A percentile compares a stretch with the other conserved stretches of the same genome.
Conservation (phyloP, 35 echinoderm and acorn worm genomes). For the Apostichopus californicus region DNA sequence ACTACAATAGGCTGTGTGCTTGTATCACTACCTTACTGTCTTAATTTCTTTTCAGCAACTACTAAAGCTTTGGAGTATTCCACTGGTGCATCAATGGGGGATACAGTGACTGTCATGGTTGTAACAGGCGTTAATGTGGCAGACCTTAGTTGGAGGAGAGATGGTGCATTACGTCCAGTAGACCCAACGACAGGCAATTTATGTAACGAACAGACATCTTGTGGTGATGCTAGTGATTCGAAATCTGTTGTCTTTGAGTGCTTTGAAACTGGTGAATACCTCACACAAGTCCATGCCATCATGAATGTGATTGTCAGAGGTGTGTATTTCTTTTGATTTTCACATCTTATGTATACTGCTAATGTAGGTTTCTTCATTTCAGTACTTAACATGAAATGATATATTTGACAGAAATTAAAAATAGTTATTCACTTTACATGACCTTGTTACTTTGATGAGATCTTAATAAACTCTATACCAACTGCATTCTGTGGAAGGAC, state of each 20-base stretch:
- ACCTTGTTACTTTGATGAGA: no score
- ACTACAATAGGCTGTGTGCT: no score
- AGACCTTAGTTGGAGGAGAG: neutral
- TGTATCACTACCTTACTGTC: no score
- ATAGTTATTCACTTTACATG: no score
- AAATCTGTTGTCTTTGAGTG: neutral
- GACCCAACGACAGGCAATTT: neutral
- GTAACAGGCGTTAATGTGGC: fast-evolving
- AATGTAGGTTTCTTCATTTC: no score
- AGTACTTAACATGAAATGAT: no score
- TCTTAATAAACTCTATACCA: no score
- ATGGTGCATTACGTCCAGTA: neutral
- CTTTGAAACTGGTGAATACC: neutral
- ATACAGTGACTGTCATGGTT: neutral
- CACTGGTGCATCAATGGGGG: neutral
- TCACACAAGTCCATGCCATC: neutral
- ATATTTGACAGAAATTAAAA: no score
- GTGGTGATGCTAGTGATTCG: neutral
- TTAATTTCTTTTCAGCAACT: neutral
- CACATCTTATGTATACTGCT: no score
- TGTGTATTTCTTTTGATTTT: neutral
- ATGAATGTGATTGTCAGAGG: conserved; percentile 14
- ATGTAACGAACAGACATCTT: neutral
- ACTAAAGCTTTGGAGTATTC: neutral
- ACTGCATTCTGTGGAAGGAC: no score